Conservation (phyloP, 2,113 vertebrate species). For the Tamias sibiricus region DNA sequence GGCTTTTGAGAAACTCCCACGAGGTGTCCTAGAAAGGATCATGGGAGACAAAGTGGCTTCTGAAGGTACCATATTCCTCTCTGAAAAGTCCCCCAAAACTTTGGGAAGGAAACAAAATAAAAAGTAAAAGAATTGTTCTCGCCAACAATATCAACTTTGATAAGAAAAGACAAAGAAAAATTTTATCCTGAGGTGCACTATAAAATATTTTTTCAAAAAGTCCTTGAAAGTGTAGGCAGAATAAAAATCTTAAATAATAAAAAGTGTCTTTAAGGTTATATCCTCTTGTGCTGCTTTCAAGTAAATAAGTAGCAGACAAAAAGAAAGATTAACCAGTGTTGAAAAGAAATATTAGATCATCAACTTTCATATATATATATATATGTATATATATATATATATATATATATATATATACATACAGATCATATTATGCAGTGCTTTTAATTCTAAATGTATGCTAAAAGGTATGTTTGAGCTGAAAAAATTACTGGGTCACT, state of each 20-base stretch:
- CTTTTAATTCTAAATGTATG: background rate
- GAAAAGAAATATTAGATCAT: background rate
- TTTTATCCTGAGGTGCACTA: background rate
- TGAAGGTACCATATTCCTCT: slow-evolving; percentile 88
- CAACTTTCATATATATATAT: background rate
- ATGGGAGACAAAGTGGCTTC: slow-evolving; percentile 92
- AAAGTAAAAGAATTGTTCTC: background rate
- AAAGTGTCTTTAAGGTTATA: background rate
- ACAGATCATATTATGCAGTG: background rate
- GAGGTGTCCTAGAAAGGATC: slow-evolving; percentile 91
- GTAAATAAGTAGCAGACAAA: background rate
- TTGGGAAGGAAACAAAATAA: background rate
- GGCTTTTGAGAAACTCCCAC: slow-evolving; percentile 93
- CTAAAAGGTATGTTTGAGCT: background rate
- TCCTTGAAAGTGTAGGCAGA: background rate
- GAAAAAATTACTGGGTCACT: background rate
- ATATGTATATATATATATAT: no score
- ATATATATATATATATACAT: no score
- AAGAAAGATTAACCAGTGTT: background rate
- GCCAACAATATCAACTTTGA: background rate
- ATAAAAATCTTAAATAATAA: background rate
- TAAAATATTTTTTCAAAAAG: background rate
- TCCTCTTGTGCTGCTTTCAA: background rate
- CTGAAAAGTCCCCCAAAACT: background rate
- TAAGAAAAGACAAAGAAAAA: background rate